Evolutionary conservation across 2,888 invertebrate species (phyloP).

Genomic region (Lysandra coridon): DNA sequence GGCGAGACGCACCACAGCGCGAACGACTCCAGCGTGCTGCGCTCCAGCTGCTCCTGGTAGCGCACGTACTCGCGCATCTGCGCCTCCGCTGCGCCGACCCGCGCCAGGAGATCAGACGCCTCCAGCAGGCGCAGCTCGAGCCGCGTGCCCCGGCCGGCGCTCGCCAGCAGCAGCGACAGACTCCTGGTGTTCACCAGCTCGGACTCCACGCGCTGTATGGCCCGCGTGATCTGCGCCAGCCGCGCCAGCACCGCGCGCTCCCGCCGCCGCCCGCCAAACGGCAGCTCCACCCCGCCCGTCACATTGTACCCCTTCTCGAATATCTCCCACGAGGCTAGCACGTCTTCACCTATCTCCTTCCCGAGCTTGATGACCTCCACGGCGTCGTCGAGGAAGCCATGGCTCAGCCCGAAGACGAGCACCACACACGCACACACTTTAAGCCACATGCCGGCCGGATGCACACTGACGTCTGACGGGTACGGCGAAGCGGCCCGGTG

Average conservation of each 20-base stretch:
- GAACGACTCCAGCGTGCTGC: slow-evolving; percentile 85
- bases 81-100: slow-evolving; percentile 80
- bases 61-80: slow-evolving; percentile 82
- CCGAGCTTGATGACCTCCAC: slow-evolving; percentile 80
- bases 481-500: slow-evolving; percentile 44
- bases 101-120: slow-evolving; percentile 80
- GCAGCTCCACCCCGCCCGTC: slow-evolving; percentile 79
- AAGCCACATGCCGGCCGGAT: slow-evolving; percentile 57
- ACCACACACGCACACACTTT: slow-evolving; percentile 57
- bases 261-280: slow-evolving; percentile 80
- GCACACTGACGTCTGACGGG: background rate
- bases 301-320: slow-evolving; percentile 79
- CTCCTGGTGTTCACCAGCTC: slow-evolving; percentile 54
- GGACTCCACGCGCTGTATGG: slow-evolving; percentile 59
- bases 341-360: slow-evolving; percentile 81
- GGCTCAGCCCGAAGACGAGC: slow-evolving; percentile 39
- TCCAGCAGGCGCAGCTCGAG: slow-evolving; percentile 82
- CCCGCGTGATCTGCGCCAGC: slow-evolving; percentile 55
- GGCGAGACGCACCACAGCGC: slow-evolving; percentile 86
- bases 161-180: slow-evolving; percentile 61
- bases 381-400: slow-evolving; percentile 72
- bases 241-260: slow-evolving; percentile 82
- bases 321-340: slow-evolving; percentile 83
- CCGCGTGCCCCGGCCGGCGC: slow-evolving; percentile 62
- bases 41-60: slow-evolving; percentile 78